These are phyloP conservation scores for Ctena decussata DNA, from an alignment of 2,888 invertebrate genomes.

Conservation along the genomic window DNA sequence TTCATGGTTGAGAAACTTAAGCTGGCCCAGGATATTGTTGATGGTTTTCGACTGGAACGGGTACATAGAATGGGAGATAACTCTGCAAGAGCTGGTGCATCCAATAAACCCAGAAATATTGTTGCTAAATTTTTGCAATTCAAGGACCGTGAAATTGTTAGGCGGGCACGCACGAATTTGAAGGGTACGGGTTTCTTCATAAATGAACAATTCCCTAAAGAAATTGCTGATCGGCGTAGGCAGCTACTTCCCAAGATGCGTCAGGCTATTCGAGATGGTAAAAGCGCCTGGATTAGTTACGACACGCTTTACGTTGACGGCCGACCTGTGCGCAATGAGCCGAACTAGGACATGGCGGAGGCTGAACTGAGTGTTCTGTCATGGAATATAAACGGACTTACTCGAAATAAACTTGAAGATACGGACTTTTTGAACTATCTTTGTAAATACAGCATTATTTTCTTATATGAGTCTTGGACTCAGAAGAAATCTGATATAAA, in stretches of 20 bases:
- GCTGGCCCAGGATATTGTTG: not conserved
- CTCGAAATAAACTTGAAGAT: slow-evolving; percentile 5
- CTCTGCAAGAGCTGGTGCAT: not conserved
- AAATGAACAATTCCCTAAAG: not conserved
- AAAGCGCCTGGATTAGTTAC: not conserved
- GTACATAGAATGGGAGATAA: slow-evolving; percentile 10
- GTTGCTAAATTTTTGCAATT: too few relatives aligned
- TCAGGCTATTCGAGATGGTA: not conserved
- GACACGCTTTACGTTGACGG: too few relatives aligned
- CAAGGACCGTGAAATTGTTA: not conserved
- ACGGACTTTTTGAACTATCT: not conserved
- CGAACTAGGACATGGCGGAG: not conserved
- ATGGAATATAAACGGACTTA: not conserved
- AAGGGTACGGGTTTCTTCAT: not conserved
- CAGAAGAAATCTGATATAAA: not conserved
- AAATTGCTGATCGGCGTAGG: slow-evolving; percentile 5
- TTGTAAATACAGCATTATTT: slow-evolving; percentile 4
- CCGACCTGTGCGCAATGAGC: not conserved
- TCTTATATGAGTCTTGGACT: slow-evolving; percentile 30
- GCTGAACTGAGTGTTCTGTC: slow-evolving; percentile 1
- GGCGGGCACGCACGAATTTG: not conserved
- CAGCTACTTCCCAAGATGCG: not conserved
- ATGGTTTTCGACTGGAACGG: not conserved
- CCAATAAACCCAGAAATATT: too few relatives aligned
- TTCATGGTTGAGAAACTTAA: slow-evolving; percentile 8